Evolutionary conservation across 1,140 invertebrate genomes (phyloP), one percentile per base, ranked within the genome.

Genomic region (Saccostrea cuccullata): DNA sequence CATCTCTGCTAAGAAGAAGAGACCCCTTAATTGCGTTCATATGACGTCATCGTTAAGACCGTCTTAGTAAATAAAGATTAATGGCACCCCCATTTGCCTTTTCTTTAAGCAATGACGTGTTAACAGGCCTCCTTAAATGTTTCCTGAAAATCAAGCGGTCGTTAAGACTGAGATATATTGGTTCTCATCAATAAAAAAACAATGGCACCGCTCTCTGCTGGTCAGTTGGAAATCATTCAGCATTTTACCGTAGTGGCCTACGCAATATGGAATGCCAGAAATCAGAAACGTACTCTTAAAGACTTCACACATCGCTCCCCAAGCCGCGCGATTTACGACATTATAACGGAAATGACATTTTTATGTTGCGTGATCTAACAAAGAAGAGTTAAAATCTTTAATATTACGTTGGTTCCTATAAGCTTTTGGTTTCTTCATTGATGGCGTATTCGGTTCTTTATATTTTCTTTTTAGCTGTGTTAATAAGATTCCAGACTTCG

Each of bases 221-320:
- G 58, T 64, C 58, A 64, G 58, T 64, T 64, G 58, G 58, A 64
- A 64, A n/a, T 15, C n/a, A n/a, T 64, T 64, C 58, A 64, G n/a
- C 17, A 64, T 64, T 64, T 47, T n/a, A n/a, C 58, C 5, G 58
- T 20, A 17, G 30, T 36, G 58, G 58, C 58, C 17, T 64, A 64
- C 17, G 58, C 58, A 64, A 64, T 36, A 36, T n/a, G 58, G 17
- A 64, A 64, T n/a, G 58, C 5, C 58, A n/a, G n/a, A 17, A 64
- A n/a, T 20, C 58, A n/a, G n/a, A 17, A 64, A n/a, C 58, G 17
- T 17, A 64, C 58, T 20, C 20, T 64, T 64, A 20, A 3, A 17
- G 15, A 20, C n/a, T 64, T 20, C 2, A 20, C 58, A 64, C 13
- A 17, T 20, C 47, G 47, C 9, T 47, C 47, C 47, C 47, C 47